These are phyloP conservation scores for Drosophila sp. DNA, from an alignment of 1,140 invertebrate species.

Conservation along the genomic window DNA sequence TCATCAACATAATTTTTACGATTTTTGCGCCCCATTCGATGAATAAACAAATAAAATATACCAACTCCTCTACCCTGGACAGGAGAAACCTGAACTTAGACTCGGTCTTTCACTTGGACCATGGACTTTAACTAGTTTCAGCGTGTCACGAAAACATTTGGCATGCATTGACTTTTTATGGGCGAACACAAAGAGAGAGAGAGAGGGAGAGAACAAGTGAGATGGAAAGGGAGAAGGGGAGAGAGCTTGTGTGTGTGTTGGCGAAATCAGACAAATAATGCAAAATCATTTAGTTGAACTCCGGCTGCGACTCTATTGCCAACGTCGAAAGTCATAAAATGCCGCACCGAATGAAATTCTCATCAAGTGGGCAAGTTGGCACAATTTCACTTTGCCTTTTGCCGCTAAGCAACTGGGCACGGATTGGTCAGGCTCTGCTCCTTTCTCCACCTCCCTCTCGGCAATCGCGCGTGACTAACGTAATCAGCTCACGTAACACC, in stretches of 20 bases:
- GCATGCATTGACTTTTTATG: constrained; percentile 82
- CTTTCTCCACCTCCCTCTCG: constrained; percentile 9
- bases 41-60: constrained; percentile 83
- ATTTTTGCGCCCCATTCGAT: constrained; percentile 64
- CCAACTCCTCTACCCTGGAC: constrained; percentile 37
- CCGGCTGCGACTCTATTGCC: constrained; percentile 6
- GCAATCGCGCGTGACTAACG: constrained; percentile 72
- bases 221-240: not conserved
- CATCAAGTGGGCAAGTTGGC: constrained; percentile 77
- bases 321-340: constrained; percentile 75
- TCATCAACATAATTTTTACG: constrained; percentile 82
- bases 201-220: constrained; percentile 5
- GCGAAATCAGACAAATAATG: constrained; percentile 67
- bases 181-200: constrained; percentile 29
- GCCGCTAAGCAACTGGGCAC: constrained; percentile 67
- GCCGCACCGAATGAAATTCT: constrained; percentile 72
- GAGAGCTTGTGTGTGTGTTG: not conserved
- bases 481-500: constrained; percentile 80
- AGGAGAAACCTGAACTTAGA: constrained; percentile 25
- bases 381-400: constrained; percentile 66
- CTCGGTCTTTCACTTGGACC: constrained; percentile 9
- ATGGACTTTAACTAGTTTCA: constrained; percentile 55
- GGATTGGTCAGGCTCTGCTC: constrained; percentile 28
- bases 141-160: constrained; percentile 75
- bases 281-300: constrained; percentile 80